Evolutionary conservation across 2,888 invertebrate genomes (phyloP).

Genomic region (Argynnis bischoffii): DNA sequence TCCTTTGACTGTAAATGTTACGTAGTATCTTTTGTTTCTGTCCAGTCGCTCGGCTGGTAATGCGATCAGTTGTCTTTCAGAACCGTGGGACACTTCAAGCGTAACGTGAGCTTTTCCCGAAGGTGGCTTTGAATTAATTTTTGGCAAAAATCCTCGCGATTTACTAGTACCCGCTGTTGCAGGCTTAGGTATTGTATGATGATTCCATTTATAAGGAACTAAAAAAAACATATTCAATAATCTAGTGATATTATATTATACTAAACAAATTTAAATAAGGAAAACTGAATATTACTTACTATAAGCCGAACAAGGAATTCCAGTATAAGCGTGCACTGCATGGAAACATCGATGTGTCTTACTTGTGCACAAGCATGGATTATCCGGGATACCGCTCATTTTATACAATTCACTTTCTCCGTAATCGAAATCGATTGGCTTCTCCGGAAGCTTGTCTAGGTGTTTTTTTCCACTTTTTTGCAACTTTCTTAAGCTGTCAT

Average conservation of each 20-base stretch:
- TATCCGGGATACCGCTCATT: slow-evolving; percentile 85
- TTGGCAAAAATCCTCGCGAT: slow-evolving; percentile 85
- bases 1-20: slow-evolving; percentile 95
- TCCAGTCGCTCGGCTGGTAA: slow-evolving; percentile 93
- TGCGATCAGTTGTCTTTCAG: slow-evolving; percentile 92
- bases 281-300: slow-evolving; percentile 80
- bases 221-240: slow-evolving; percentile 50
- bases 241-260: background rate
- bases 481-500: slow-evolving; percentile 90
- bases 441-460: slow-evolving; percentile 84
- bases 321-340: slow-evolving; percentile 95
- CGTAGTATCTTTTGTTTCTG: slow-evolving; percentile 94
- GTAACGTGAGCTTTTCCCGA: slow-evolving; percentile 83
- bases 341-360: slow-evolving; percentile 95
- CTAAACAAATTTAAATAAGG: background rate
- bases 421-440: slow-evolving; percentile 76
- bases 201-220: slow-evolving; percentile 90
- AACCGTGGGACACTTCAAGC: slow-evolving; percentile 92
- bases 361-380: slow-evolving; percentile 91
- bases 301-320: slow-evolving; percentile 93
- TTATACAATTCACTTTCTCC: slow-evolving; percentile 82
- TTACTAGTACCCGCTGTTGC: slow-evolving; percentile 77
- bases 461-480: slow-evolving; percentile 87
- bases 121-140: slow-evolving; percentile 81
- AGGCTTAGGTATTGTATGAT: slow-evolving; percentile 90